Evolutionary conservation across 30 jellyfish, hydroid and myxozoan species (phyloP).

Genomic region (Rhopilema esculentum): DNA sequence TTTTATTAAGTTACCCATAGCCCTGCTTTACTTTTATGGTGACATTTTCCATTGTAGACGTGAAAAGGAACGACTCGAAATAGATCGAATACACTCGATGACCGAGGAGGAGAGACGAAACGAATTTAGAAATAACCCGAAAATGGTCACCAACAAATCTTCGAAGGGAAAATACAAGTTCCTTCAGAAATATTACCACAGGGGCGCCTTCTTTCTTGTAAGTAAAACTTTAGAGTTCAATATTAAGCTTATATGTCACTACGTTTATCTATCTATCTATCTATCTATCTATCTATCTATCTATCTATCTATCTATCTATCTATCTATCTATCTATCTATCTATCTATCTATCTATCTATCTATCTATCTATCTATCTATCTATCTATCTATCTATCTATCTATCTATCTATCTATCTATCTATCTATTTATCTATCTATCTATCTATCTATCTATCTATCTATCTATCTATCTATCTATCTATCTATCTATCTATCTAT

Average conservation of each 20-base stretch:
- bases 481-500: too few species aligned
- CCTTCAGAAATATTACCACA: constrained; percentile 97
- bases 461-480: too few species aligned
- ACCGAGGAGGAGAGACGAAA: constrained; percentile 96
- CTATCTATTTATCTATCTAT: background rate
- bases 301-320: constrained; percentile 52
- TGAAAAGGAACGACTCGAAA: constrained; percentile 83
- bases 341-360: constrained; percentile 58
- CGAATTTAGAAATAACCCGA: constrained; percentile 86
- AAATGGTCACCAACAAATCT: constrained; percentile 86
- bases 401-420: constrained; percentile 19
- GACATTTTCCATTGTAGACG: constrained; percentile 53
- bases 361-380: constrained; percentile 53
- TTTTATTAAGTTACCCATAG: too few species aligned
- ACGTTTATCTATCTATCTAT: constrained; percentile 27
- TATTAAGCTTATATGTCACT: background rate
- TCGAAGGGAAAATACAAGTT: constrained; percentile 96
- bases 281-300: constrained; percentile 37
- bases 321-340: constrained; percentile 56
- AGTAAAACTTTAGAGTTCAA: constrained; percentile 10
- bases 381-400: constrained; percentile 35
- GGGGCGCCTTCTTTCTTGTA: constrained; percentile 99
- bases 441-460: too few species aligned
- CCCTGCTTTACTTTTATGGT: background rate
- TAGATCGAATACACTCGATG: constrained; percentile 84